These are phyloP conservation scores for Cyanistes caeruleus DNA, from an alignment of 2,113 vertebrate species.

Conservation along the genomic window DNA sequence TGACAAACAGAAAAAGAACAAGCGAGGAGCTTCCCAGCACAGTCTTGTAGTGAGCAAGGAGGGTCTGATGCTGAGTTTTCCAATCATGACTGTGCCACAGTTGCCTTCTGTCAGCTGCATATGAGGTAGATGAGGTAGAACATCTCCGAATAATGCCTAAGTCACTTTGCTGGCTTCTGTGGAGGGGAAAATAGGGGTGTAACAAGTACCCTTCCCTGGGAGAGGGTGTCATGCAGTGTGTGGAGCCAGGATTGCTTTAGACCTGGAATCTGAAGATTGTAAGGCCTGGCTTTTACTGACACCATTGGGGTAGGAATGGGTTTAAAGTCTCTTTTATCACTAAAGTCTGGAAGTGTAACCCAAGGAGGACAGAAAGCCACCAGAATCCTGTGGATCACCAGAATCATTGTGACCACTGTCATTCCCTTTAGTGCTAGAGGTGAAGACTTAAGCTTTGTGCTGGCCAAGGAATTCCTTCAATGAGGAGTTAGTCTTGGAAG, in stretches of 20 bases:
- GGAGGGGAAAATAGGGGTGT: fast-evolving
- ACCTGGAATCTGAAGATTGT: background rate
- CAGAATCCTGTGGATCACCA: background rate
- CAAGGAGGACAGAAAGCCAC: background rate
- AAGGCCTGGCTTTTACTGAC: background rate
- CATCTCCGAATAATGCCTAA: background rate
- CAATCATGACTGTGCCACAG: background rate
- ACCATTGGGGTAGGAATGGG: background rate
- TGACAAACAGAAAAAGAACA: background rate
- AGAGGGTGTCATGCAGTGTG: fast-evolving
- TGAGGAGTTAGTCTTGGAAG: background rate
- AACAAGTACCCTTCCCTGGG: background rate
- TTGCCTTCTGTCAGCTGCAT: background rate
- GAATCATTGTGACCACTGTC: fast-evolving
- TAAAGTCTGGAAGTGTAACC: background rate
- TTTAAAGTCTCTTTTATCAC: background rate
- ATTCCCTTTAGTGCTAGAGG: background rate
- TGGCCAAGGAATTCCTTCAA: background rate
- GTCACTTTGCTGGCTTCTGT: background rate
- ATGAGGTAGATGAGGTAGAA: background rate
- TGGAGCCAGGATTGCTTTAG: background rate
- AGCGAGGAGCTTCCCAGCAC: background rate
- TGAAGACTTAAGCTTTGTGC: background rate
- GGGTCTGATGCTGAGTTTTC: background rate
- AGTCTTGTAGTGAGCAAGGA: background rate